Conservation (phyloP, 2,797 vertebrate genomes). For the Choloepus didactylus region DNA sequence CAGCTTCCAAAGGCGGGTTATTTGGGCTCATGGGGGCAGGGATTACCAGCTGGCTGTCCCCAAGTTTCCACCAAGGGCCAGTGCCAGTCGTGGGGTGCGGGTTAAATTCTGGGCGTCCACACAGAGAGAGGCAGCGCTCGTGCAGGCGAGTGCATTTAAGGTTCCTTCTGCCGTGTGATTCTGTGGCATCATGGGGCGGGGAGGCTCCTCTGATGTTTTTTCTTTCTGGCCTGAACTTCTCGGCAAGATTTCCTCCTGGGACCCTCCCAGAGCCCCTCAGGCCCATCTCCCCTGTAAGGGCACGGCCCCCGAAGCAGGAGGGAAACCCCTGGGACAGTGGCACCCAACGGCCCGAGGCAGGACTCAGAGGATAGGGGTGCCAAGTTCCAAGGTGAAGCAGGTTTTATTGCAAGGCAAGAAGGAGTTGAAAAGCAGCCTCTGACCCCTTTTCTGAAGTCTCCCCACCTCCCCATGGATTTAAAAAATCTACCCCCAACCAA, state of each 20-base stretch:
- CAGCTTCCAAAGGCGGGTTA: neutral
- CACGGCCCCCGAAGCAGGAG: neutral
- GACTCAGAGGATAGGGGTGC: neutral
- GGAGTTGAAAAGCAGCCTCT: neutral
- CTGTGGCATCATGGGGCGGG: neutral
- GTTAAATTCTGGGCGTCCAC: neutral
- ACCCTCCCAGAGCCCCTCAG: neutral
- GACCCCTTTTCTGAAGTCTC: neutral
- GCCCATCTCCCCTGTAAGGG: neutral
- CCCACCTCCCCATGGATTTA: neutral
- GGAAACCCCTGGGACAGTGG: neutral
- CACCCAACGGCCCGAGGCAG: neutral
- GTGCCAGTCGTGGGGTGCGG: neutral
- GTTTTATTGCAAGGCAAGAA: neutral
- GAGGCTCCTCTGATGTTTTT: neutral
- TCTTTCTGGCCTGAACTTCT: neutral
- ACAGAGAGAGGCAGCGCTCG: fast-evolving
- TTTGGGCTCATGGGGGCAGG: neutral
- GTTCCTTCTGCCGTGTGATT: neutral
- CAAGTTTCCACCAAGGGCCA: neutral
- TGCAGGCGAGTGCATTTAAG: neutral
- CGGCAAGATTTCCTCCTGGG: neutral
- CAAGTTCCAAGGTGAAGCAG: neutral
- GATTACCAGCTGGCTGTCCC: neutral
- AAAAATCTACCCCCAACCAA: neutral